These are phyloP conservation scores for Carcinoscorpius rotundicauda DNA, from an alignment of 1,140 invertebrate species.

Conservation along the genomic window DNA sequence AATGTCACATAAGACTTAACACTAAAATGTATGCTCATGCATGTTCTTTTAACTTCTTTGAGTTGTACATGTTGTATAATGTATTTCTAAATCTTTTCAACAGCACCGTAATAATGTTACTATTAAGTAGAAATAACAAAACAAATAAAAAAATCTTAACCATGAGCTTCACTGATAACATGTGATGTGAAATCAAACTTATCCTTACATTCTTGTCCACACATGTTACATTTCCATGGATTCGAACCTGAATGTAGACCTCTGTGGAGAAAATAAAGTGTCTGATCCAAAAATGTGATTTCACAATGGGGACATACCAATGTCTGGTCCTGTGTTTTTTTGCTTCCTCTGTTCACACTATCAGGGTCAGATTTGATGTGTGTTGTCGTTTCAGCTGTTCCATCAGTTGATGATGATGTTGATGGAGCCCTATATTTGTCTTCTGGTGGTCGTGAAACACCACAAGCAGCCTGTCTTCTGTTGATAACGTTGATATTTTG, in stretches of 20 bases:
- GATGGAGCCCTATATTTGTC: not conserved
- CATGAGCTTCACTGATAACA: slow-evolving; percentile 50
- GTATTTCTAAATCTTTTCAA: too few relatives aligned
- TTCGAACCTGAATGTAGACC: slow-evolving; percentile 92
- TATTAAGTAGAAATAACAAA: too few relatives aligned
- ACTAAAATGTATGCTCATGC: too few relatives aligned
- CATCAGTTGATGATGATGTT: not conserved
- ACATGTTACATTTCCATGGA: slow-evolving; percentile 97
- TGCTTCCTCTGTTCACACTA: not conserved
- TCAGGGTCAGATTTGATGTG: not conserved
- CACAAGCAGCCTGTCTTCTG: not conserved
- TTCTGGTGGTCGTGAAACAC: not conserved
- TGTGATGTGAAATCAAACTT: slow-evolving; percentile 95
- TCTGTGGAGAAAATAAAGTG: slow-evolving; percentile 91
- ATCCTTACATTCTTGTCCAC: slow-evolving; percentile 81
- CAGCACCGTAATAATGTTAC: too few relatives aligned
- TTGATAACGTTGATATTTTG: too few relatives aligned
- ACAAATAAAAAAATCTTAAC: too few relatives aligned
- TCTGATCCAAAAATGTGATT: slow-evolving; percentile 88
- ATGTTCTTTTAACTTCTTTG: too few relatives aligned
- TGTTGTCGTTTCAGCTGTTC: not conserved
- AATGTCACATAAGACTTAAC: too few relatives aligned
- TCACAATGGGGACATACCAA: slow-evolving; percentile 71
- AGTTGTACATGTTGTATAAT: too few relatives aligned
- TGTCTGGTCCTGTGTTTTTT: not conserved